Base-by-base conservation (phyloP, 2,888 invertebrate species). In the Pachydiplax longipennis region DNA sequence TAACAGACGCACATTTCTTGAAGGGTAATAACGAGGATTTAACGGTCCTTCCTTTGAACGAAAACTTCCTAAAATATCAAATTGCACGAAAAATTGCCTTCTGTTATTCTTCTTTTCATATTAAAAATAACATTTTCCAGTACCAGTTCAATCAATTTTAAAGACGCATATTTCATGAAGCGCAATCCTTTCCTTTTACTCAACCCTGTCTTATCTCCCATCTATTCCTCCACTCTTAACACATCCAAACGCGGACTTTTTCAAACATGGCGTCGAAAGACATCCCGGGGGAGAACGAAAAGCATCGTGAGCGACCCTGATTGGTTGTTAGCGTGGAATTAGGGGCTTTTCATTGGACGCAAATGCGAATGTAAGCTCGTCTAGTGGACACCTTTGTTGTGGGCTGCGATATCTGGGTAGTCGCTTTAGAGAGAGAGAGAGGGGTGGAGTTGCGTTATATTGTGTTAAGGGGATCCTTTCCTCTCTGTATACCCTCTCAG, bases 381-480 rank as follows among this genome's bases (percentile, higher is more conserved):
- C 61, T 37, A 40, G 37, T 22, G 44, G 87, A 53, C 83, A 87
- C 87, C 87, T 87, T 87, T 87, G 87, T 87, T 87, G 87, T 58
- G 83, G 83, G 35, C 53, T 58, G 65, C 61, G 87, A 65, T 87
- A 87, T 61, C 87, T 61, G 65, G 58, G 35, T 35, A 90, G 83
- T 83, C 83, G 90, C 83, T 91, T 80, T 90, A 58, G 61, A n/a
- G 65, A 15, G 48, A 53, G 81, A 82, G 35, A 73, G 91, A n/a
- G n/a, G n/a, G n/a, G n/a, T n/a, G 91, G 58, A 83, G 83, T 83
- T 87, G 87, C 37, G 87, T 65, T 87, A 87, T 87, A 87, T 87
- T 87, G 87, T 87, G 87, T 87, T 87, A 65, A 87, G 87, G 87
- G 37, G 87, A 48, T 53, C 48, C 82, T 44, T 53, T 53, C 22